Conservation (phyloP, 2,797 vertebrate genomes). For the Cuniculus paca region DNA sequence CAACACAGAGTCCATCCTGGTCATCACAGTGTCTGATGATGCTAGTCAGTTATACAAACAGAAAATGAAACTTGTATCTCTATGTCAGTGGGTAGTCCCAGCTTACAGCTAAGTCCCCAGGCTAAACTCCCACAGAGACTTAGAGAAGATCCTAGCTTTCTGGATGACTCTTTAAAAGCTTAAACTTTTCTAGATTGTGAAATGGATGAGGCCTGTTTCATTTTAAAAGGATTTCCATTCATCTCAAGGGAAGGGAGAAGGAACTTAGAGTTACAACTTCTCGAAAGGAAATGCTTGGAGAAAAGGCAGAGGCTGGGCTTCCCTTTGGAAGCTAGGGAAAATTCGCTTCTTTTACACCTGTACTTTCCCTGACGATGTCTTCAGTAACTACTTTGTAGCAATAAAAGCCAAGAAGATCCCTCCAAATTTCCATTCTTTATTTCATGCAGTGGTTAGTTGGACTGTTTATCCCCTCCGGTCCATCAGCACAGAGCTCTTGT, state of each 20-base stretch:
- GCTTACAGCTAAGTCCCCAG: neutral
- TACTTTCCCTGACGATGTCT: neutral
- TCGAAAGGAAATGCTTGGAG: neutral
- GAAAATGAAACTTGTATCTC: neutral
- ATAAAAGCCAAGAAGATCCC: neutral
- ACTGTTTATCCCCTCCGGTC: neutral
- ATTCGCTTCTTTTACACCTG: too few species aligned
- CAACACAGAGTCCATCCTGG: neutral
- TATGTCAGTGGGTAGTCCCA: neutral
- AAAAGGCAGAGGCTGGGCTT: neutral
- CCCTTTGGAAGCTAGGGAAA: too few species aligned
- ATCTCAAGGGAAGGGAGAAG: neutral
- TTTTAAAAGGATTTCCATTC: neutral
- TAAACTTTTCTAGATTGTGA: neutral
- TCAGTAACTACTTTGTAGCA: neutral
- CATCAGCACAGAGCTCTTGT: neutral
- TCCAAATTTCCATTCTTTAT: neutral
- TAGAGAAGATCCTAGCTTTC: neutral
- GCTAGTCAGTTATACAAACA: neutral
- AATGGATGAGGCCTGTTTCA: neutral
- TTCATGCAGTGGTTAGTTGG: neutral
- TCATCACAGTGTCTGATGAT: neutral
- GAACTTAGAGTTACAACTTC: neutral
- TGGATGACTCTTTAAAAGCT: neutral
- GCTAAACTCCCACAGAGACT: neutral